Conservation (phyloP, 2,888 invertebrate species). For the Falcaria lacertinaria region DNA sequence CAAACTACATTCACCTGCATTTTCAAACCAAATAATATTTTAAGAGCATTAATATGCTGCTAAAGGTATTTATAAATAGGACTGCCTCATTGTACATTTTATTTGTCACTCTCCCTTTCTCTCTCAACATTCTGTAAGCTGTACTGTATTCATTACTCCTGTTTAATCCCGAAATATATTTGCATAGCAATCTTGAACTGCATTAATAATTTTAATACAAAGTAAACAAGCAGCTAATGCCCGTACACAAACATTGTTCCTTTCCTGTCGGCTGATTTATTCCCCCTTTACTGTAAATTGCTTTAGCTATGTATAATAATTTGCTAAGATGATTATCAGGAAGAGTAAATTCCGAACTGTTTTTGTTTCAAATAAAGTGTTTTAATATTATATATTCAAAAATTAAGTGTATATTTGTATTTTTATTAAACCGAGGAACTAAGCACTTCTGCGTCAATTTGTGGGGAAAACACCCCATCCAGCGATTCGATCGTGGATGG, state of each 20-base stretch:
- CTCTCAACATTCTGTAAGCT: background rate
- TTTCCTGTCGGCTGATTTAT: background rate
- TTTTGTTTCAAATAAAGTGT: background rate
- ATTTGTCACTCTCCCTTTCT: too few relatives aligned
- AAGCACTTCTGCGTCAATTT: too few relatives aligned
- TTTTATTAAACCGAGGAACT: too few relatives aligned
- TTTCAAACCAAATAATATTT: too few relatives aligned
- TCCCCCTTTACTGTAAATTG: background rate
- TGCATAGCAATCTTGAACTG: background rate
- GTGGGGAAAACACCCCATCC: too few relatives aligned
- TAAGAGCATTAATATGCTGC: too few relatives aligned
- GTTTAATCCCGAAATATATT: background rate
- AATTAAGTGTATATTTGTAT: too few relatives aligned
- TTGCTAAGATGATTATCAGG: background rate
- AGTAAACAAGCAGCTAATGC: background rate
- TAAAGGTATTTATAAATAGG: too few relatives aligned
- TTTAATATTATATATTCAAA: too few relatives aligned
- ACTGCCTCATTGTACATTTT: too few relatives aligned
- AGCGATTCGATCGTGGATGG: too few relatives aligned
- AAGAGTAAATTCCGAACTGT: background rate
- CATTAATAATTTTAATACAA: background rate
- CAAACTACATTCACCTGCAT: too few relatives aligned
- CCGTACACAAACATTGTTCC: background rate
- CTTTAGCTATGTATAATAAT: background rate
- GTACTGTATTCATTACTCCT: background rate